Evolutionary conservation across 1,140 invertebrate genomes (phyloP), one percentile per base, ranked within the genome.

Genomic region (Calephelis virginiensis): DNA sequence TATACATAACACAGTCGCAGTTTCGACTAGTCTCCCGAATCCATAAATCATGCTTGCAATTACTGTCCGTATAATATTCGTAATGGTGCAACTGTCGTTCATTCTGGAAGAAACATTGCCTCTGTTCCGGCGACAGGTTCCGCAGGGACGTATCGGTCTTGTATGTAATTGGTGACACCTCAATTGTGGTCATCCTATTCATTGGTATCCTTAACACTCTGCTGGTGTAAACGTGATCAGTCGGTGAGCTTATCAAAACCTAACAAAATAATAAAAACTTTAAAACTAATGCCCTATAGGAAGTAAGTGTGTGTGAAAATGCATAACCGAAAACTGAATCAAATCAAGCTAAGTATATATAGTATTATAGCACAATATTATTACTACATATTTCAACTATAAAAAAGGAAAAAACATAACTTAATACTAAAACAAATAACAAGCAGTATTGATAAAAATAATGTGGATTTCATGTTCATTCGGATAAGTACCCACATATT

Each of bases 61-160:
- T 92, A 17, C 72, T 82, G 28, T 83, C 83, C 0, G 88, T 89
- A 61, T 92, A 92, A 45, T 80, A 90, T 6, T 83, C 71, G 47
- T 82, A 92, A 50, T 81, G 82, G 12, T 85, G 72, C 10, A 95
- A 74, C 6, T 83, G 82, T 62, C 90, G 92, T 74, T 95, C 94
- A 1, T 88, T 82, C 14, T 93, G 90, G 68, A 94, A 94, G 68
- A 92, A 93, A 68, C 94, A 95, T 64, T 93, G 92, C 10, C 94
- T 82, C 64, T 91, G 90, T 8, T 90, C 86, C 2, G 89, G 85
- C 2, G 77, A 62, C 38, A 91, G 61, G 0, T 70, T 62, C 53
- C 81, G 72, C 28, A 92, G 77, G 1, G 77, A 74, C 0, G 64
- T 56, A 45, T 91, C 88, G 0, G 88, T 91, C 48, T 82, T 85